Base-by-base conservation (phyloP, 1,140 invertebrate species). In the Lepidurus apus region DNA sequence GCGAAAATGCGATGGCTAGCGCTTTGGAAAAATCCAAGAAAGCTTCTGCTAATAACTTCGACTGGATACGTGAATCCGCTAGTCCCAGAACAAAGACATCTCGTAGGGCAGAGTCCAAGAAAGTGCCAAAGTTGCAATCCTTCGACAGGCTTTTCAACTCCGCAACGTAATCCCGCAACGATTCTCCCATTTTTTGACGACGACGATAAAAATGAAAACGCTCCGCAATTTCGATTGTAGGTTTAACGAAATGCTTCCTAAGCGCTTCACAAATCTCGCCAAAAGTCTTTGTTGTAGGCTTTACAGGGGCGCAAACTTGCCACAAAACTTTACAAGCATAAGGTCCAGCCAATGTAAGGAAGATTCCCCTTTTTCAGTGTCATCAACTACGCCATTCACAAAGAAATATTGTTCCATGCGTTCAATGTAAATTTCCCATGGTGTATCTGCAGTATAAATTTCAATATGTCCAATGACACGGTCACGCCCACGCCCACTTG, bases 141-240 rank as follows among this genome's bases (percentile, higher is more conserved):
- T 76, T 77, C 21, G 81, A 78, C 73, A 82, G 47, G 73, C 77
- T 78, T 73, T 79, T 43, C 65, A 82, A 77, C 24, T 81, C 81
- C 9, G 80, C 81, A 21, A 82, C 74, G 74, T 74, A 74, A 13
- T 26, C 42, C 10, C 74, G 74, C 24, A 74, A 26, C 74, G 74
- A 9, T 42, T 74, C 74, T n/a, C 74, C 74, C 74, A 34, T 13
- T 42, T 74, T 44, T 44, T 82, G 82, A 74, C 76, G 77, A n/a
- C 82, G 65, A 79, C 80, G 80, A 44, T 81, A 44, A 65, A 82
- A n/a, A n/a, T n/a, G n/a, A n/a, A n/a, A n/a, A n/a, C n/a, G n/a
- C n/a, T n/a, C n/a, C n/a, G n/a, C n/a, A n/a, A 81, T 79, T 53
- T 77, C 76, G n/a, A 77, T 44, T 17, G 44, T 77, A 47, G 44